Evolutionary conservation across 2,797 vertebrate genomes (phyloP), one percentile per base, ranked within the genome.

Genomic region (Taeniopygia guttata): DNA sequence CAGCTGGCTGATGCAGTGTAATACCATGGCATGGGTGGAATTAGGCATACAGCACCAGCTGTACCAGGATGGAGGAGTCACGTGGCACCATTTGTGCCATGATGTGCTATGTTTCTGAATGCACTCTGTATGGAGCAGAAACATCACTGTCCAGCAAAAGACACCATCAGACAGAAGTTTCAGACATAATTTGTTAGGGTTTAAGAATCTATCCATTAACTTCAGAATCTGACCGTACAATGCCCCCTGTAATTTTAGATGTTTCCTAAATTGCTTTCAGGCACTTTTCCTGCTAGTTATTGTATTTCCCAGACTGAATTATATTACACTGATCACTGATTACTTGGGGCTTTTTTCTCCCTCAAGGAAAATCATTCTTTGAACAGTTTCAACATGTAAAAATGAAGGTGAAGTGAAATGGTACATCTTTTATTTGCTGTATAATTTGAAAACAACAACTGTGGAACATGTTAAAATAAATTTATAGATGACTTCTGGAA

Each of bases 241-340:
- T n/a, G 25, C 30, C 58, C 69, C 1, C 2, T 30, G 42, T 60
- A 55, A 60, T 77, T 94, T 94, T 90, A 49, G 80, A 69, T 74
- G 38, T 64, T 69, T 63, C 36, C 56, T 62, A 70, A 93, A 88
- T 62, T 87, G 36, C 38, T 88, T 94, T 89, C 63, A 94, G 66
- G 34, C 34, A 56, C 64, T 91, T 80, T 93, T 40, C 13, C 34
- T 74, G 32, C 11, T 76, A 77, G 49, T 75, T 90, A 82, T 27
- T 83, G 16, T 52, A 66, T 91, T 96, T 91, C 38, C 77, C 59
- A 89, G 66, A n/a, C 59, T 91, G 72, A 86, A 86, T 87, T 68
- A 72, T 72, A 38, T 93, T 85, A 55, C 16, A 45, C 13, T 46
- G 75, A 87, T 89, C 40, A 62, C 72, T 87, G 76, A 87, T 84